Percentiles rank a stretch among this genome's conserved stretches.
These are phyloP conservation scores for Styela clava DNA, from an alignment of 23 tunicate genomes.

Conservation along the genomic window DNA sequence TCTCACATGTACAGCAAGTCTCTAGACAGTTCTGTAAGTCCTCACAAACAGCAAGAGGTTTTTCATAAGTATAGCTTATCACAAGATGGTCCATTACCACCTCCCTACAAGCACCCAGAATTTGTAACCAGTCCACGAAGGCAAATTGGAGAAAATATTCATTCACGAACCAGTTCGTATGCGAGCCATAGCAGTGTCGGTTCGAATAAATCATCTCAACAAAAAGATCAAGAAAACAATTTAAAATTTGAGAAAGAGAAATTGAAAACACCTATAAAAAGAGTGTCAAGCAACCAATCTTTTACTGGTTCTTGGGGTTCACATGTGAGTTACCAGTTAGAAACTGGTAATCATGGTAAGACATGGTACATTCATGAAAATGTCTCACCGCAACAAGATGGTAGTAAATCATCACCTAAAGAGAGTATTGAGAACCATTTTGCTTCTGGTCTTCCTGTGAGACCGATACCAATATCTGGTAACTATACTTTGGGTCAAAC, in stretches of 20 bases:
- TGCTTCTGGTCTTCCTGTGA: too few relatives aligned
- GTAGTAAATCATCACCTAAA: neutral
- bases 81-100: constrained; percentile 3
- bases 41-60: neutral
- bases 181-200: constrained; percentile 17
- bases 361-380: neutral
- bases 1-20: neutral
- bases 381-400: neutral
- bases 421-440: neutral
- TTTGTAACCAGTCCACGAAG: constrained; percentile 15
- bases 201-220: neutral
- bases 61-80: constrained; percentile 5
- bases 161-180: constrained; percentile 5
- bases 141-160: constrained; percentile 1
- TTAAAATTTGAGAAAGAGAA: neutral
- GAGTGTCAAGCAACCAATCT: neutral
- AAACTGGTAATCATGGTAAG: neutral
- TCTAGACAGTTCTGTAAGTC: neutral
- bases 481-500: neutral
- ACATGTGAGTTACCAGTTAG: neutral
- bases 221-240: neutral
- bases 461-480: neutral
- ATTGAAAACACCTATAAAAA: neutral
- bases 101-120: constrained; percentile 1
- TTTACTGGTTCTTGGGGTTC: neutral